Conservation (phyloP, 2,797 vertebrate genomes). For the Ctenochaetus hawaiiensis region DNA sequence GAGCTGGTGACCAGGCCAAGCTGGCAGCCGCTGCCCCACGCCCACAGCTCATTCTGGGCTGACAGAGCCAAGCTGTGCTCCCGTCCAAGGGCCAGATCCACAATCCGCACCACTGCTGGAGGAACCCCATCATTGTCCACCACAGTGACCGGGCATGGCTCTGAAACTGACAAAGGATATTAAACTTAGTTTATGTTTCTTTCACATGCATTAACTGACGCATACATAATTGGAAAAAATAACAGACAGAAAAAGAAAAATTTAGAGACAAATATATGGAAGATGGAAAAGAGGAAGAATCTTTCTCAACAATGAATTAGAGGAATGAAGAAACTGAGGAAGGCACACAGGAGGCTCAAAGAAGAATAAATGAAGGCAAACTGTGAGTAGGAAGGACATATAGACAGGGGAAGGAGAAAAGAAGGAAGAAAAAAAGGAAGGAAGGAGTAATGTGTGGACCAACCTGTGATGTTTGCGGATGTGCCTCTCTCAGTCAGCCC, state of each 20-base stretch:
- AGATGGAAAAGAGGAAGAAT: no score
- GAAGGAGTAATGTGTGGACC: not conserved
- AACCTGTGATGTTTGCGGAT: slow-evolving; percentile 66
- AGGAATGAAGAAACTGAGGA: not conserved
- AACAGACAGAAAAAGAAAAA: not conserved
- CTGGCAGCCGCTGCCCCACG: slow-evolving; percentile 97
- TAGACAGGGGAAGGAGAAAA: not conserved
- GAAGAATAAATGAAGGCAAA: not conserved
- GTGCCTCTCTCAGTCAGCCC: slow-evolving; percentile 81
- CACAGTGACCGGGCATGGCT: slow-evolving; percentile 87
- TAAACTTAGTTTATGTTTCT: not conserved
- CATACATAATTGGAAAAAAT: not conserved
- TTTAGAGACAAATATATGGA: no score
- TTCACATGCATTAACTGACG: not conserved
- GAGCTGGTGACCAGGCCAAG: slow-evolving; percentile 92
- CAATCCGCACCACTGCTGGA: slow-evolving; percentile 84
- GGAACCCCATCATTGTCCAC: slow-evolving; percentile 90
- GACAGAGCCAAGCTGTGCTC: slow-evolving; percentile 95
- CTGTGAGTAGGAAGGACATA: not conserved
- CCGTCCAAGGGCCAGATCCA: slow-evolving; percentile 93
- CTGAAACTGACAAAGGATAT: slow-evolving; percentile 76
- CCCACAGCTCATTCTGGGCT: slow-evolving; percentile 93
- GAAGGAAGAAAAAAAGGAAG: not conserved
- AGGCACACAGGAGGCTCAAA: not conserved
- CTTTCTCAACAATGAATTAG: no score